Base-by-base conservation (phyloP, 2,113 vertebrate genomes). In the Plestiodon gilberti region DNA sequence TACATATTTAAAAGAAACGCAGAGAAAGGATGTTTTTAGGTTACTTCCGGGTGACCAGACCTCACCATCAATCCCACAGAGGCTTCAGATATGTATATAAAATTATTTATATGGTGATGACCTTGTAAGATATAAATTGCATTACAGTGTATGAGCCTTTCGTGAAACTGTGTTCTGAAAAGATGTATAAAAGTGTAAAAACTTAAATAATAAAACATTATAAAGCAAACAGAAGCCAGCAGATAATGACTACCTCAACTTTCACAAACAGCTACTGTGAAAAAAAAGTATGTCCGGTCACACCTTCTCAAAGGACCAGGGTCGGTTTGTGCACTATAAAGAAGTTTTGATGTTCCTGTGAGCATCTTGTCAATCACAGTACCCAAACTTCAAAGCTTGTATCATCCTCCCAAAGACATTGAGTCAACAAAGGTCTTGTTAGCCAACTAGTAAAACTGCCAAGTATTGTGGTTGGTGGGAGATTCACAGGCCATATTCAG, bases 81-180 rank as follows among this genome's bases (percentile, higher is more conserved):
- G 78, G 59, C 38, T 82, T 3, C 1, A 40, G 10, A 14, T 93
- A 92, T 95, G 94, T 95, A 94, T 94, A 89, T 82, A 71, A 80
- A 88, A 82, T 64, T 94, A 95, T 95, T 94, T 93, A 93, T 94
- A 93, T 85, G 88, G 86, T 59, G n/a, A 84, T 64, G 20, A 62
- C 11, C 71, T 89, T 87, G 78, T 23, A 25, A 64, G 76, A 88
- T 40, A 79, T 1, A 89, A 15, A 87, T 89, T 87, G 15, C 80
- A 38, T 48, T 73, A 90, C 33, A 83, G 40, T 57, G 83, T 25
- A 75, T 74, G 33, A 62, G 6, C 61, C 25, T 87, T 87, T 88
- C n/a, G 65, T 79, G 85, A 69, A 79, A 40, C 69, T 87, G 57
- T 78, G 85, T 3, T 81, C 74, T 89, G 52, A 87, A 7, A 57